Conservation (phyloP, 2,797 vertebrate species). For the Hippoglossus hippoglossus region DNA sequence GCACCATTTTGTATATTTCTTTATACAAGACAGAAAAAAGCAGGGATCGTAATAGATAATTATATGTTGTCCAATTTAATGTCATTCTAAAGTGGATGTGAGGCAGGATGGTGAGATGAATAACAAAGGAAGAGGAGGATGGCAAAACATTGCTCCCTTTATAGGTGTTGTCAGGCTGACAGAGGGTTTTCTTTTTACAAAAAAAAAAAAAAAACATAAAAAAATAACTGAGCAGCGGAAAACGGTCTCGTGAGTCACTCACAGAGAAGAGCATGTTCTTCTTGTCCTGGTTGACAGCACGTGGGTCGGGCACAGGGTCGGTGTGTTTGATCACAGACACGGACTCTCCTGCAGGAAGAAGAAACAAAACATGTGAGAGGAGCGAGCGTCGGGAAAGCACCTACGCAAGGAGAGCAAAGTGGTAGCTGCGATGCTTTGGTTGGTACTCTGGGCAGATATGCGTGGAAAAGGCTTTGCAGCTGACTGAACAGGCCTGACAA, state of each 20-base stretch:
- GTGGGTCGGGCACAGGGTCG: slow-evolving; percentile 97
- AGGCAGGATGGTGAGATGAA: not conserved
- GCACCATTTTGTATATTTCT: not conserved
- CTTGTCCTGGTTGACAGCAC: slow-evolving; percentile 99
- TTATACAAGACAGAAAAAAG: not conserved
- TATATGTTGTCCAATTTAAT: not conserved
- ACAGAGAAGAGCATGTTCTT: slow-evolving; percentile 99
- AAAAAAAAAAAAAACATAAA: not conserved
- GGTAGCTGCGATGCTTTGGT: slow-evolving; percentile 22
- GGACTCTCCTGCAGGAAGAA: slow-evolving; percentile 89
- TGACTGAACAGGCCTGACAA: slow-evolving; percentile 53
- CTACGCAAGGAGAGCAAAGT: slow-evolving; percentile 17
- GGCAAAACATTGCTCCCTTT: not conserved
- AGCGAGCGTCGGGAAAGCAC: slow-evolving; percentile 10
- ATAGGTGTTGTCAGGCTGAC: not conserved
- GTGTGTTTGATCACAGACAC: slow-evolving; percentile 99
- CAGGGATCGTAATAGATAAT: not conserved
- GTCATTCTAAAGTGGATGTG: slow-evolving; percentile 2
- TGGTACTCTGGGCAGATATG: slow-evolving; percentile 42
- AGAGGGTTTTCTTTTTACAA: not conserved
- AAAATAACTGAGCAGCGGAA: slow-evolving; percentile 8
- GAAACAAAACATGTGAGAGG: slow-evolving; percentile 19
- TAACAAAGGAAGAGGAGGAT: not conserved
- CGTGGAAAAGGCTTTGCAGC: slow-evolving; percentile 42
- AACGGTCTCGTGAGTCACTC: slow-evolving; percentile 74